These are phyloP conservation scores for Vulpes lagopus DNA, from an alignment of 2,113 vertebrate species.

Conservation along the genomic window DNA sequence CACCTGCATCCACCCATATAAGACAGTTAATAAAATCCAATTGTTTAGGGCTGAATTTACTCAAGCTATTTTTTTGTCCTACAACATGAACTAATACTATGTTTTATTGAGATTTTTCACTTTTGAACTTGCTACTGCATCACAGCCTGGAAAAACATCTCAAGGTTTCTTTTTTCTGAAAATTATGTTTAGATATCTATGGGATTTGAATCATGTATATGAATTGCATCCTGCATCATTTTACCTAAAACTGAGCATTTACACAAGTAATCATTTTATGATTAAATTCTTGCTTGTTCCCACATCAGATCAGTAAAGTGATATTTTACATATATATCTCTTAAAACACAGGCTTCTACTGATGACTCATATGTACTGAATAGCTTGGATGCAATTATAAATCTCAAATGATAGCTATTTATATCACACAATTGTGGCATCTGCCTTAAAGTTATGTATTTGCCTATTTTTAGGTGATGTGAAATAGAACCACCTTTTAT, in stretches of 20 bases:
- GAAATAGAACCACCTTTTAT: conserved; percentile 59
- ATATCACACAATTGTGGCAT: conserved; percentile 54
- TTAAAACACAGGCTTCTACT: conserved; percentile 60
- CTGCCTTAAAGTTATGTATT: conserved; percentile 60
- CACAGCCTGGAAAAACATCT: conserved; percentile 15
- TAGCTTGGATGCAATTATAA: conserved; percentile 25
- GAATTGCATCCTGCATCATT: conserved; percentile 43
- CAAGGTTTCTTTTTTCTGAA: conserved; percentile 23
- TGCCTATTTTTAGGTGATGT: conserved; percentile 57
- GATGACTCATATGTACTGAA: conserved; percentile 34
- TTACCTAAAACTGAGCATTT: conserved; percentile 43
- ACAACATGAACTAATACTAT: background rate
- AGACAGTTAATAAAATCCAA: conserved; percentile 1
- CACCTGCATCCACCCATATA: background rate
- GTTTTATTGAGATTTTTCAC: background rate
- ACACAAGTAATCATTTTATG: conserved; percentile 34
- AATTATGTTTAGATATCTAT: conserved; percentile 27
- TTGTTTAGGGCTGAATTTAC: conserved; percentile 10
- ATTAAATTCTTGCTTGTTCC: conserved; percentile 49
- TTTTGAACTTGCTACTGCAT: conserved; percentile 13
- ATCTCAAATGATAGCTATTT: conserved; percentile 64
- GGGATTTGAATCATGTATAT: background rate
- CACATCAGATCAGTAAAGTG: background rate
- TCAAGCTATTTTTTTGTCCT: background rate
- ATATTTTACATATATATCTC: conserved; percentile 45